Percentiles rank a stretch among this genome's conserved stretches.
phyloP scores from a whole-genome alignment of 2,113 vertebrate genomes.

The Tragulus kanchil region DNA sequence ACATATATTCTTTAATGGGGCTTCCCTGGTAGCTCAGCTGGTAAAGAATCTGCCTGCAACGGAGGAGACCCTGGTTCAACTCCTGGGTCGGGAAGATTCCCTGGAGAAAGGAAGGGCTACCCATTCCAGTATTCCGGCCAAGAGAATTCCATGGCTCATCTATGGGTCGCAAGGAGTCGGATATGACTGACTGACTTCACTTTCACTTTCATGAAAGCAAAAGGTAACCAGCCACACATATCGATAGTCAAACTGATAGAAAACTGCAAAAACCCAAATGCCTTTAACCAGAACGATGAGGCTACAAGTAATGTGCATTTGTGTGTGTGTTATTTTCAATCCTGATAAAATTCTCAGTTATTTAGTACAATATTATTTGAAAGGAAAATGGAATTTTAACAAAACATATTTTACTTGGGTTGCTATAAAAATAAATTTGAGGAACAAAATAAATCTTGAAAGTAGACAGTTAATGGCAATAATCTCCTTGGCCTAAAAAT shows the following conservation, averaged over 20 bases:
- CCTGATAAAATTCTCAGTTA: constrained; percentile 67
- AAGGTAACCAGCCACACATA: constrained; percentile 2
- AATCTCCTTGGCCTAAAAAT: constrained; percentile 70
- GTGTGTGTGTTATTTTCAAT: neutral
- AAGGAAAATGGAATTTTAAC: constrained; percentile 77
- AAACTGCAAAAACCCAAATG: constrained; percentile 55
- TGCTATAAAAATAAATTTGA: constrained; percentile 77
- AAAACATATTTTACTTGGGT: constrained; percentile 76
- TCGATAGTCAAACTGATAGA: constrained; percentile 53
- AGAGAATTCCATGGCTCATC: too few species aligned
- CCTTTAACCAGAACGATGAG: constrained; percentile 62
- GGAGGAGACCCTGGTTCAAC: too few species aligned
- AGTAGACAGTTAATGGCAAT: constrained; percentile 74
- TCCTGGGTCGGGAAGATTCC: too few species aligned
- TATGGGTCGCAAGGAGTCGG: too few species aligned
- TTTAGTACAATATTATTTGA: constrained; percentile 66
- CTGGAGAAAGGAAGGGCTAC: too few species aligned
- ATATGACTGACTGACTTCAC: too few species aligned
- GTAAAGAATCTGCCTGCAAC: too few species aligned
- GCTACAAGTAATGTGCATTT: constrained; percentile 42
- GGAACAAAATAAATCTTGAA: constrained; percentile 74
- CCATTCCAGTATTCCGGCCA: too few species aligned
- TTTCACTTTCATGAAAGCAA: constrained; percentile 6
- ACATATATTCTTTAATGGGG: too few species aligned
- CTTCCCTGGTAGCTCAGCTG: too few species aligned